These are phyloP conservation scores for Eublepharis macularius DNA, from an alignment of 2,113 vertebrate species.

Conservation along the genomic window DNA sequence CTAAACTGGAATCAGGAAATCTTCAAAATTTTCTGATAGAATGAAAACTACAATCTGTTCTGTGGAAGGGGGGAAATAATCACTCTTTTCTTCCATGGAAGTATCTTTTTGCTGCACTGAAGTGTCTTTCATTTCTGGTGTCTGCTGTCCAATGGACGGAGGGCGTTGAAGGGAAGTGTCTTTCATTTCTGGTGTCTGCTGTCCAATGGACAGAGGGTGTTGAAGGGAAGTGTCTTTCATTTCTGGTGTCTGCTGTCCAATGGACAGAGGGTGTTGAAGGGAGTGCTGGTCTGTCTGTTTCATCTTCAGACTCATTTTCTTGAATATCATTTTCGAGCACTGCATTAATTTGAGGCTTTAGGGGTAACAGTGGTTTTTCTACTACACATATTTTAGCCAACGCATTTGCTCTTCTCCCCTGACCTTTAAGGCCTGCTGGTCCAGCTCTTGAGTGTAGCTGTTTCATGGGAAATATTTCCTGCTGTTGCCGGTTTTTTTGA, in stretches of 20 bases:
- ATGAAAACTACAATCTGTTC: slow-evolving; percentile 36
- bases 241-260: slow-evolving; percentile 55
- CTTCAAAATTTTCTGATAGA: neutral
- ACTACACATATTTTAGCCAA: neutral
- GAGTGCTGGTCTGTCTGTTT: slow-evolving; percentile 44
- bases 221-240: too few relatives aligned
- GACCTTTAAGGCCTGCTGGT: neutral
- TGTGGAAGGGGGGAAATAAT: neutral
- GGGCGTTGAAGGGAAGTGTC: slow-evolving; percentile 18
- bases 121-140: slow-evolving; percentile 22
- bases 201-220: slow-evolving; percentile 58
- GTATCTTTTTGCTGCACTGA: slow-evolving; percentile 31
- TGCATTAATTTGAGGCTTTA: slow-evolving; percentile 34
- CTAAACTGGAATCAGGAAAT: slow-evolving; percentile 1
- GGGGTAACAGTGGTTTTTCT: slow-evolving; percentile 9
- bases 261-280: slow-evolving; percentile 35
- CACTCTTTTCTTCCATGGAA: slow-evolving; percentile 17
- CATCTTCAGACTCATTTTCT: slow-evolving; percentile 64
- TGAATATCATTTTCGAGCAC: slow-evolving; percentile 46
- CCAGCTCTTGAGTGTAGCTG: neutral
- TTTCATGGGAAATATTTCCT: slow-evolving; percentile 60
- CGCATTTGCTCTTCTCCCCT: slow-evolving; percentile 16
- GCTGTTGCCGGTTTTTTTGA: neutral
- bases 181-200: slow-evolving; percentile 37
- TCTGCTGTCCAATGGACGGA: slow-evolving; percentile 59